Conservation (phyloP, 2,888 invertebrate genomes). For the Halocaridina rubra region DNA sequence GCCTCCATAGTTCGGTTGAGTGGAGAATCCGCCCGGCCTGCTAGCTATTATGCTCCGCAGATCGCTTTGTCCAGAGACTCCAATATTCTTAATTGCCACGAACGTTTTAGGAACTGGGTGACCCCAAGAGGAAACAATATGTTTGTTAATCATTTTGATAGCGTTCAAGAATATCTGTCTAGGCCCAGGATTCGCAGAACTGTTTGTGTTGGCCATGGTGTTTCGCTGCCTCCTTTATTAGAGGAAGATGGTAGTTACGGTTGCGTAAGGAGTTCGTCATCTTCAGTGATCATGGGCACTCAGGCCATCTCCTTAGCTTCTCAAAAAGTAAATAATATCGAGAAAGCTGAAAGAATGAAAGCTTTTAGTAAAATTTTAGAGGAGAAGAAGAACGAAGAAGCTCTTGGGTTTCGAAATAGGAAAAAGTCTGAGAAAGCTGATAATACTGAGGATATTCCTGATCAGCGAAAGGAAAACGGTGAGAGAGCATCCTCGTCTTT, state of each 20-base stretch:
- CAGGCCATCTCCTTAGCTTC: constrained; percentile 15
- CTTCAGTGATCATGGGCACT: constrained; percentile 35
- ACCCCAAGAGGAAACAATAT: not conserved
- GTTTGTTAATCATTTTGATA: not conserved
- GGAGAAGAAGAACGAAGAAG: not conserved
- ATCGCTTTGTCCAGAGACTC: not conserved
- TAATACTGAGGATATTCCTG: not conserved
- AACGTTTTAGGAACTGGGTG: not conserved
- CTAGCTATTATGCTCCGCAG: constrained; percentile 32
- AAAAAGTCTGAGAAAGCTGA: not conserved
- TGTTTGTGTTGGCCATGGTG: constrained; percentile 29
- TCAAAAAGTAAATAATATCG: constrained; percentile 46
- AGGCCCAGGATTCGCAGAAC: constrained; percentile 31
- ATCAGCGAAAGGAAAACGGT: not conserved
- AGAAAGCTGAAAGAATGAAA: constrained; percentile 44
- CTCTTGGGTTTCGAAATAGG: constrained; percentile 20
- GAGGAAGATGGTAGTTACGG: constrained; percentile 11
- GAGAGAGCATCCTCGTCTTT: not conserved
- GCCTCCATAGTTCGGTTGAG: constrained; percentile 38
- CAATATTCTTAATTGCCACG: not conserved
- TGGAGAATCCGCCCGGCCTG: constrained; percentile 16
- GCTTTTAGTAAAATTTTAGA: not conserved
- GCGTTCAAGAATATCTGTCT: not conserved
- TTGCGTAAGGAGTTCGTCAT: constrained; percentile 14
- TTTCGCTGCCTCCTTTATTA: constrained; percentile 34